Conservation (phyloP, 2,797 vertebrate genomes). For the Sorex maritimensis region DNA sequence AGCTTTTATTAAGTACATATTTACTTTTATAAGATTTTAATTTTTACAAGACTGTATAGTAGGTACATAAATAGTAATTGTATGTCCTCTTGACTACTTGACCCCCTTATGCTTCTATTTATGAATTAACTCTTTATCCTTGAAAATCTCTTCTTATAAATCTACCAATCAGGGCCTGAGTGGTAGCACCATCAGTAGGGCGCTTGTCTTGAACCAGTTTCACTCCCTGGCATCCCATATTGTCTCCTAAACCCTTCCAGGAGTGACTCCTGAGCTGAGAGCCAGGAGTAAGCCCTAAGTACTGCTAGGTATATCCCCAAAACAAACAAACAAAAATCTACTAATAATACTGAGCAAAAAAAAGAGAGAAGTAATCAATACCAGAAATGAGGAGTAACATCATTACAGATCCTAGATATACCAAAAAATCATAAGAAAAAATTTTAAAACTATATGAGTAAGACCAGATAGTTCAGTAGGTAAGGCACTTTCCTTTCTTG, state of each 20-base stretch:
- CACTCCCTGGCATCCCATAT: too few relatives aligned
- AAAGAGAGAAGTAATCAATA: not conserved
- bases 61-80: not conserved
- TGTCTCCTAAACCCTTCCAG: too few relatives aligned
- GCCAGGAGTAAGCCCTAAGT: too few relatives aligned
- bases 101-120: not conserved
- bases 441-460: not conserved
- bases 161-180: not conserved
- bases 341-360: not conserved
- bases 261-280: too few relatives aligned
- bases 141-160: not conserved
- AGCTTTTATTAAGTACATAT: conserved; percentile 14
- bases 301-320: too few relatives aligned
- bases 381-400: conserved; percentile 36
- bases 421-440: conserved; percentile 15
- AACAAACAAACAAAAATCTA: too few relatives aligned
- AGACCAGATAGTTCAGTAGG: not conserved
- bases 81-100: not conserved
- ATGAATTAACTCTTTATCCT: not conserved
- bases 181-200: too few relatives aligned
- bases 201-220: too few relatives aligned
- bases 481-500: too few relatives aligned
- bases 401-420: conserved; percentile 14
- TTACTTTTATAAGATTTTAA: not conserved
- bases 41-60: too few relatives aligned